A percentile compares a stretch with the other conserved stretches of the same genome.
These are phyloP conservation scores for Galeopterus variegatus DNA, from an alignment of 2,113 vertebrate species.

Conservation along the genomic window DNA sequence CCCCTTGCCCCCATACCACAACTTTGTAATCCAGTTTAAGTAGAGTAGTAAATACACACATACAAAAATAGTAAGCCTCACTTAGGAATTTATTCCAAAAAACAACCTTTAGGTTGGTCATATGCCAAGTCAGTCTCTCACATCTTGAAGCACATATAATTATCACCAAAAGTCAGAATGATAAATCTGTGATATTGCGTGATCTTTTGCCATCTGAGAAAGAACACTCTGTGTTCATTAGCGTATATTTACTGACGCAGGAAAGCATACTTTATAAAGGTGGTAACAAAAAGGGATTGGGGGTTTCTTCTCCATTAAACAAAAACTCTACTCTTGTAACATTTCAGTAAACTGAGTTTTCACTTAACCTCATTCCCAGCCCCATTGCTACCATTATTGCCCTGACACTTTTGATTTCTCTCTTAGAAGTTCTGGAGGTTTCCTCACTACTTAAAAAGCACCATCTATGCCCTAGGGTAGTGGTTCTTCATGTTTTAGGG, in stretches of 20 bases:
- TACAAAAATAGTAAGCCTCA: background rate
- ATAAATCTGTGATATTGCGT: background rate
- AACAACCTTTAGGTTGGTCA: constrained; percentile 22
- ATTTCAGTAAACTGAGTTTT: constrained; percentile 49
- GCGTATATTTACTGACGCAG: background rate
- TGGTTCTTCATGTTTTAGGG: background rate
- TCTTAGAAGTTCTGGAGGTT: background rate
- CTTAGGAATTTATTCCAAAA: constrained; percentile 20
- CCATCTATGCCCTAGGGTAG: background rate
- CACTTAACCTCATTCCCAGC: background rate
- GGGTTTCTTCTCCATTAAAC: constrained; percentile 31
- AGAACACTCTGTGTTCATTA: background rate
- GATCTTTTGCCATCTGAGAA: constrained; percentile 12
- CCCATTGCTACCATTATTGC: background rate
- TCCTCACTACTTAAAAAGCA: constrained; percentile 9
- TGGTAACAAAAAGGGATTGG: background rate
- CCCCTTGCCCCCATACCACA: background rate
- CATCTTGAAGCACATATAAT: background rate
- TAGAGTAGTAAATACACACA: constrained; percentile 48
- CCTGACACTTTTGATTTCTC: background rate
- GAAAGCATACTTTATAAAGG: background rate
- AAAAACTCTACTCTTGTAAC: background rate
- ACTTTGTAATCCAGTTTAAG: constrained; percentile 50
- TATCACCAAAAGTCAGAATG: background rate
- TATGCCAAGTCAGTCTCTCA: background rate